phyloP scores from a whole-genome alignment of 2,888 invertebrate species.

The Archips crataeganus region DNA sequence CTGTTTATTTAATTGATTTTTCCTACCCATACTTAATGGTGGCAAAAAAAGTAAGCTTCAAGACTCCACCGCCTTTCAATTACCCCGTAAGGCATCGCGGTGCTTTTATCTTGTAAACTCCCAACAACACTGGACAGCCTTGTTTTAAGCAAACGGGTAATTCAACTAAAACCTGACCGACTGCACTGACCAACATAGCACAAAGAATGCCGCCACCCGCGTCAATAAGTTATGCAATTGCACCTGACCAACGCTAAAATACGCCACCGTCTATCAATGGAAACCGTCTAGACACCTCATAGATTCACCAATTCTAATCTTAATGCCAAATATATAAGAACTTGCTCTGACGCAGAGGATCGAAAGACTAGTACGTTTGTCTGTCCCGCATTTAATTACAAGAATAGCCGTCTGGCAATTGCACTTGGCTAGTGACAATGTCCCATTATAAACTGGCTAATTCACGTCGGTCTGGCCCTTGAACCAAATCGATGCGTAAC shows the following conservation, averaged over 20 bases:
- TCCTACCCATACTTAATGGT: no score
- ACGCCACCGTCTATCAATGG: conserved; percentile 35
- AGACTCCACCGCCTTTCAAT: no score
- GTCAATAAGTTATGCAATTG: conserved; percentile 52
- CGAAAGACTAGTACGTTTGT: conserved; percentile 48
- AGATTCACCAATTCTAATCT: conserved; percentile 9
- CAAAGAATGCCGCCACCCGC: conserved; percentile 35
- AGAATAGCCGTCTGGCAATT: conserved; percentile 79
- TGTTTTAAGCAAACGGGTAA: no score
- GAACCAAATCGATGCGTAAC: conserved; percentile 70
- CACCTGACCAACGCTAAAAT: conserved; percentile 31
- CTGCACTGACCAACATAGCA: no score
- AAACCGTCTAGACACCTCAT: not conserved
- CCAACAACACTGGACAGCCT: no score
- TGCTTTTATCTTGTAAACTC: no score
- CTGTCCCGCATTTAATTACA: conserved; percentile 58
- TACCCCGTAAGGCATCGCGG: no score
- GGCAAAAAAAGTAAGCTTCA: no score
- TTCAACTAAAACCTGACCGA: no score
- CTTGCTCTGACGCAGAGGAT: not conserved
- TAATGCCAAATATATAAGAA: not conserved
- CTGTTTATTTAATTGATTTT: no score
- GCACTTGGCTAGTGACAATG: conserved; percentile 76
- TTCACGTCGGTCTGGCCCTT: conserved; percentile 71
- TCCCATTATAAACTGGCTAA: conserved; percentile 72